Evolutionary conservation across 2,888 invertebrate species (phyloP), one percentile per base, ranked within the genome.

Genomic region (Dryocosmus kuriphilus): DNA sequence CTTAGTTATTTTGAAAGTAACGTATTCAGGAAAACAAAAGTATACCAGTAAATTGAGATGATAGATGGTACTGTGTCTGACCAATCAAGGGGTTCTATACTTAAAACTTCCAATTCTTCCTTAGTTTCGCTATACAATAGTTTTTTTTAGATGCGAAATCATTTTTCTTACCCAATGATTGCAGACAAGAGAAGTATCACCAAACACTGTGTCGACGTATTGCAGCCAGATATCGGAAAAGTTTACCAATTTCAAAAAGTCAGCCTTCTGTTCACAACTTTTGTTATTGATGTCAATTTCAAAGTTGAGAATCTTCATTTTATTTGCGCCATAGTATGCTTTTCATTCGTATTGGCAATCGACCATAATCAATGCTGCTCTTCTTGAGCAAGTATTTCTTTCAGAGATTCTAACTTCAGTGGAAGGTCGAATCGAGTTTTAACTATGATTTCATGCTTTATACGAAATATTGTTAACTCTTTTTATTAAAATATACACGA

Each of bases 231-330:
- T 67, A 67, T 67, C 67, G 67, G 9, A 46, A 67, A 67, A 67
- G 67, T 67, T 67, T 67, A 46, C 46, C 67, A 67, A 67, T 67
- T 67, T 46, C 46, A 38, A 67, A 67, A 67, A 67, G 67, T 67
- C 67, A 67, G 16, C 41, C 41, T 67, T 67, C 22, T 46, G 46
- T 67, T 67, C 67, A 41, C 67, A 41, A 67, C 67, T 67, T 67
- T 67, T 24, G 67, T 46, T 67, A 67, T 67, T 67, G 67, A 67
- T 67, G 67, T 67, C 67, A 27, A 67, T 67, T 67, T 67, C 67
- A 30, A 67, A 67, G 24, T 67, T 46, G 46, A 24, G 67, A 67
- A 46, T 67, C 46, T 67, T 67, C 30, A 38, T 41, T 55, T 27
- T 67, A 46, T 67, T 67, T 46, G 27, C 41, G 24, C 41, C 16